Evolutionary conservation across 2,113 vertebrate genomes (phyloP).

Genomic region (Epinephelus lanceolatus): DNA sequence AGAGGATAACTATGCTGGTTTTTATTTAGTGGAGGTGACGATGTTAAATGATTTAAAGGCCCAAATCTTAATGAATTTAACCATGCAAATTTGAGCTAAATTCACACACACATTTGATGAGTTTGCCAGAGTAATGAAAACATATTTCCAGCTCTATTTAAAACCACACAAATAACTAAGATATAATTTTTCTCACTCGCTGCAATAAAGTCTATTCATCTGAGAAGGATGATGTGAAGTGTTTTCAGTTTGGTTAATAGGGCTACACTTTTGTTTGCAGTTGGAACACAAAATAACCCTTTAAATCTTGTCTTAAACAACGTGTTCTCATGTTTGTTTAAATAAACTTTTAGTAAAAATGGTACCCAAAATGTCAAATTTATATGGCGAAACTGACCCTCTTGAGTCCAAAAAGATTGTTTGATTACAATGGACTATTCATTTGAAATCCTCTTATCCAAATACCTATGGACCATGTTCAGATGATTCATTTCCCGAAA

Average conservation of each 20-base stretch:
- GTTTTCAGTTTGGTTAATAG: not conserved
- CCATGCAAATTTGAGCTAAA: not conserved
- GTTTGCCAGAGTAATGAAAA: not conserved
- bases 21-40: not conserved
- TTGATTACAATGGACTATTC: not conserved
- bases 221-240: not conserved
- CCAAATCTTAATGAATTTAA: not conserved
- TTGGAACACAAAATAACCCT: not conserved
- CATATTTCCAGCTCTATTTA: not conserved
- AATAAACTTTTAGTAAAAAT: not conserved
- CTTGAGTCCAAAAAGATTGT: not conserved
- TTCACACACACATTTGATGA: not conserved
- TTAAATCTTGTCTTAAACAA: not conserved
- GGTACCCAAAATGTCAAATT: not conserved
- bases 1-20: not conserved
- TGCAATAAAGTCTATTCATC: not conserved
- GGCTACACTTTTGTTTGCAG: not conserved
- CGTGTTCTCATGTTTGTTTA: not conserved
- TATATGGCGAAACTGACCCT: not conserved
- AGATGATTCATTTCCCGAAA: slow-evolving; percentile 10
- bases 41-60: not conserved
- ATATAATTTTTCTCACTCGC: not conserved
- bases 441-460: not conserved
- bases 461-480: not conserved
- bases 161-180: not conserved